A percentile compares a stretch with the other conserved stretches of the same genome.
These are phyloP conservation scores for Pimpla rufipes DNA, from an alignment of 2,888 invertebrate genomes.

Conservation along the genomic window DNA sequence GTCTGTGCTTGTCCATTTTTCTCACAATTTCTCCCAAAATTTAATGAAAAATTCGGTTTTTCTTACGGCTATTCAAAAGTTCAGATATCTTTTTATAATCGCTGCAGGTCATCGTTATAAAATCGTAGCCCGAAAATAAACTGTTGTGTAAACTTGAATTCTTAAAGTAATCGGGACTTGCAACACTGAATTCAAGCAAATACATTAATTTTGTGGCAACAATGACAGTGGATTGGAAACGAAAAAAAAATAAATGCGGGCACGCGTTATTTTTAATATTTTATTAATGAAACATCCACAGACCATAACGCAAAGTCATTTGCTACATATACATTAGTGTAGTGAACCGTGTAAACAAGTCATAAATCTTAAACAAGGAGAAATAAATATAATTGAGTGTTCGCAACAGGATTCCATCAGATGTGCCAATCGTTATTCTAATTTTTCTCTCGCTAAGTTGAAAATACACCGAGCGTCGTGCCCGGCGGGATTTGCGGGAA, in stretches of 20 bases:
- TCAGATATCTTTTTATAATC: too few relatives aligned
- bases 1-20: too few relatives aligned
- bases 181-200: neutral
- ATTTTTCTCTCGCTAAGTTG: conserved; percentile 4
- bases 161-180: too few relatives aligned
- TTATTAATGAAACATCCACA: conserved; percentile 70
- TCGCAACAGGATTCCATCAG: conserved; percentile 1
- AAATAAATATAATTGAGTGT: conserved; percentile 48
- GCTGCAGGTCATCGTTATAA: too few relatives aligned
- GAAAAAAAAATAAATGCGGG: neutral
- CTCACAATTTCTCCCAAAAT: too few relatives aligned
- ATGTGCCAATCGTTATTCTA: conserved; percentile 16
- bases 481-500: neutral
- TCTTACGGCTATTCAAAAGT: too few relatives aligned
- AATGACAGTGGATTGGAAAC: neutral
- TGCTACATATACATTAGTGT: conserved; percentile 55
- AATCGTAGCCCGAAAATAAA: too few relatives aligned
- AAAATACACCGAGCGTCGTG: neutral
- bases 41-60: too few relatives aligned
- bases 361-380: conserved; percentile 45
- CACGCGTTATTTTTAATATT: conserved; percentile 49
- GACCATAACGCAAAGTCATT: conserved; percentile 67
- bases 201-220: neutral
- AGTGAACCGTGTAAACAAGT: conserved; percentile 64
- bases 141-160: too few relatives aligned